phyloP scores from a whole-genome alignment of 2,113 vertebrate species.

The Gymnorhina tibicen region DNA sequence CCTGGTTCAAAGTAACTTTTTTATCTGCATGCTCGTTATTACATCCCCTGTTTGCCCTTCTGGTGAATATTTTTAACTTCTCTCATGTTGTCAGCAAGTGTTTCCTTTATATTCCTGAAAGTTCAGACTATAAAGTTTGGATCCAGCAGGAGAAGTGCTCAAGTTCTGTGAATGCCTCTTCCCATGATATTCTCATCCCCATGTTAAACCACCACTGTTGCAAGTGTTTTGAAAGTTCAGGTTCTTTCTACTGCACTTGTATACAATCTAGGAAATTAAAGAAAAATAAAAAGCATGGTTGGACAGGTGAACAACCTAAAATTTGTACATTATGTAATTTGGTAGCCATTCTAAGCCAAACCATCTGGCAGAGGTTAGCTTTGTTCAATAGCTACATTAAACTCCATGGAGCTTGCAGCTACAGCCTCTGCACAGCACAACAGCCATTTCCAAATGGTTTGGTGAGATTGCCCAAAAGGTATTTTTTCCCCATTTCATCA shows the following conservation, averaged over 20 bases:
- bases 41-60: not conserved
- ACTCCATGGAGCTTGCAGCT: not conserved
- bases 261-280: not conserved
- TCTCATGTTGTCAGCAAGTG: not conserved
- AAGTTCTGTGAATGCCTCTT: not conserved
- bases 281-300: not conserved
- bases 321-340: not conserved
- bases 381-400: not conserved
- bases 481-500: not conserved
- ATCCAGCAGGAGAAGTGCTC: not conserved
- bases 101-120: not conserved
- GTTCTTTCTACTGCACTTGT: not conserved
- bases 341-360: not conserved
- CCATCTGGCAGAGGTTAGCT: not conserved
- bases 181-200: not conserved
- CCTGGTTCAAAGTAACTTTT: not conserved
- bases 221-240: not conserved
- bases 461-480: not conserved
- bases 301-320: not conserved
- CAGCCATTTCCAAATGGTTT: not conserved
- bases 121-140: not conserved
- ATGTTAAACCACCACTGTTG: not conserved
- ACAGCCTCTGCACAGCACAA: not conserved
- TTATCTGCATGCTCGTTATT: rapidly evolving
- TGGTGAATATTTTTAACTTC: not conserved